Base-by-base conservation (phyloP, 2,888 invertebrate species). In the Spisula subtruncata region DNA sequence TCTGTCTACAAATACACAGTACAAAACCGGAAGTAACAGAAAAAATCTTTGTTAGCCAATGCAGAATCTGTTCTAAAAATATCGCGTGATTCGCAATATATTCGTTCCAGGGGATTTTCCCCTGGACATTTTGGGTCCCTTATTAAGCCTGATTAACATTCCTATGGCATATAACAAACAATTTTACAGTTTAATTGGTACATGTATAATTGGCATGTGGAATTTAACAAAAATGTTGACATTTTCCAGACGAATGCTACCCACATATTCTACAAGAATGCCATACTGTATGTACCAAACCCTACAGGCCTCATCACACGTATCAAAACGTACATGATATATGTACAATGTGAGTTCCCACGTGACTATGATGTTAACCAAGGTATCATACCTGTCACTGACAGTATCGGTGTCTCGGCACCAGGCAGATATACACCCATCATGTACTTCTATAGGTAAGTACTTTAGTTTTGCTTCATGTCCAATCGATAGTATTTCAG, bases 261-360 rank as follows among this genome's bases (percentile, higher is more conserved):
- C 5, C 82, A 82, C 32, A 82, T 82, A n/a, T 51, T 56, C 16
- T 82, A 82, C 56, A 20, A 54, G 32, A 82, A 82, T 32, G 82
- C 56, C 16, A 46, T 82, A 32, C 29, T 56, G 16, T 82, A 82
- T 25, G 32, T 29, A 32, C 82, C 82, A 1, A 25, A 51, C 18
- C 54, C 82, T 20, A 82, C 82, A 0, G 82, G 82, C 12, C 18
- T 82, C 25, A 56, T 82, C 25, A 82, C 54, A 14, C 48, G 54
- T 10, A 32, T 54, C 14, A 82, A 46, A 32, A 82, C 82, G 12
- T 82, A 82, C 29, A 82, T 56, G 25, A 56, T 82, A 25, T 82
- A 82, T 56, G 20, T 82, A 16, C 41, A 41, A n/a, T 82, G 82
- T 46, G 82, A 46, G 18, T 20, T 82, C 12, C 54, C 51, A 51